Base-by-base conservation (phyloP, 2,113 vertebrate species). In the Hippocampus barbouri region DNA sequence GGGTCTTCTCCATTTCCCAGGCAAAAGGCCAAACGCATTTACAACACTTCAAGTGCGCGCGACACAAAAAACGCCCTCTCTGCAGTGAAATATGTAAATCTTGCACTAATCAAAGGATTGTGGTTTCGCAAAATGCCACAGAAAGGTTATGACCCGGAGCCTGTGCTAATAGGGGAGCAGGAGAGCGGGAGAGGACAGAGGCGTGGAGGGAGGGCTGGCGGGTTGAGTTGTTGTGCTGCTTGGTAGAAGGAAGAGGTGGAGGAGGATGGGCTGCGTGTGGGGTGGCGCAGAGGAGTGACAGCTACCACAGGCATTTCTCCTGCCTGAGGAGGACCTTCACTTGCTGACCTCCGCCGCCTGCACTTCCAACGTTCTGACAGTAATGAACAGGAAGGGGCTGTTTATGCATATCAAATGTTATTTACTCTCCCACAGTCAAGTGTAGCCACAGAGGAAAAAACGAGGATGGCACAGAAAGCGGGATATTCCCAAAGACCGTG, bases 21-120 rank as follows among this genome's bases (percentile, higher is more conserved):
- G 95, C 93, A 93, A 95, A 96, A 97, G 95, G 95, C 95, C 94
- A 96, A 93, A 93, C 87, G 89, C 93, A 95, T 95, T 94, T 95
- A 94, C 93, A 94, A 90, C 91, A 93, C 93, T 93, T 94, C 91
- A 91, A 93, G 94, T 92, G 83, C 94, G 89, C 93, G 93, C 93
- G 88, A 91, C 85, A 92, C 92, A 34, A 90, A 76, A 87, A 90
- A 89, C 83, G 78, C 89, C 90, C 89, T 91, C 94, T 92, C 90
- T 85, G 83, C 91, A 84, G 92, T 91, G 92, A 93, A 92, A 94
- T 96, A 94, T 97, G 96, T 95, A 96, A 96, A 96, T 96, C 94
- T 86, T 92, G 93, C 93, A 90, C 93, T 96, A 94, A 95, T 95
- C 94, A 96, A 94, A 94, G 94, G 94, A 87, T 94, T 95, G 94